Evolutionary conservation across 2,113 vertebrate species (phyloP).

Genomic region (Ctenodactylus gundi): DNA sequence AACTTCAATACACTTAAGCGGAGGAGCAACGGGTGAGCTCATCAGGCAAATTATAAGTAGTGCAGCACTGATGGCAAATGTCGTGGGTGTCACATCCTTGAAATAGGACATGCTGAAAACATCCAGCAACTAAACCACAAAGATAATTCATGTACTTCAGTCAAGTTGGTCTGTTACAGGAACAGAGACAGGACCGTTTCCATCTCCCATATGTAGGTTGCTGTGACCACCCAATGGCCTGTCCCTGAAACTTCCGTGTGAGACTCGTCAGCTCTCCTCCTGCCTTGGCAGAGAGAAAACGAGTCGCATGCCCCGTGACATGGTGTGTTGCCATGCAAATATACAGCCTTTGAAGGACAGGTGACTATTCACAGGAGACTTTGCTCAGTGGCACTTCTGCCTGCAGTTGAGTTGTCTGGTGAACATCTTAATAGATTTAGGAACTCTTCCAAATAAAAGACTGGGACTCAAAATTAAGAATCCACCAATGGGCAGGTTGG

Average conservation of each 20-base stretch:
- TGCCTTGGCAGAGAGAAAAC: background rate
- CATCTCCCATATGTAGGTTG: background rate
- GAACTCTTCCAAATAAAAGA: background rate
- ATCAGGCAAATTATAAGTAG: background rate
- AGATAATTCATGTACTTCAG: background rate
- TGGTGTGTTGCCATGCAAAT: accelerated
- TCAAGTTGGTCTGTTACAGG: background rate
- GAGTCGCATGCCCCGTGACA: accelerated
- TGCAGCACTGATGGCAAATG: background rate
- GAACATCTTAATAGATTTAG: background rate
- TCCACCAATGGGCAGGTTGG: background rate
- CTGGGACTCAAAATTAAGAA: background rate
- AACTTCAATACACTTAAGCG: background rate
- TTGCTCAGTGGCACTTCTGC: background rate
- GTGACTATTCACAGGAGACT: accelerated
- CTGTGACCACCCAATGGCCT: accelerated
- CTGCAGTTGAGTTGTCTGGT: background rate
- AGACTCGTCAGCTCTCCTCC: background rate
- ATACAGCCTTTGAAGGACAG: background rate
- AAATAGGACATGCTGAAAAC: background rate
- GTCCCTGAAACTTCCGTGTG: accelerated
- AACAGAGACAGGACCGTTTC: background rate
- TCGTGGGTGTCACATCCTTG: background rate
- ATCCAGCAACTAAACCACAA: too few species aligned
- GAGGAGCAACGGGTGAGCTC: background rate